Percentiles rank a stretch among this genome's conserved stretches.
Conservation (phyloP, 2,888 invertebrate genomes). For the Embidobia sp. region DNA sequence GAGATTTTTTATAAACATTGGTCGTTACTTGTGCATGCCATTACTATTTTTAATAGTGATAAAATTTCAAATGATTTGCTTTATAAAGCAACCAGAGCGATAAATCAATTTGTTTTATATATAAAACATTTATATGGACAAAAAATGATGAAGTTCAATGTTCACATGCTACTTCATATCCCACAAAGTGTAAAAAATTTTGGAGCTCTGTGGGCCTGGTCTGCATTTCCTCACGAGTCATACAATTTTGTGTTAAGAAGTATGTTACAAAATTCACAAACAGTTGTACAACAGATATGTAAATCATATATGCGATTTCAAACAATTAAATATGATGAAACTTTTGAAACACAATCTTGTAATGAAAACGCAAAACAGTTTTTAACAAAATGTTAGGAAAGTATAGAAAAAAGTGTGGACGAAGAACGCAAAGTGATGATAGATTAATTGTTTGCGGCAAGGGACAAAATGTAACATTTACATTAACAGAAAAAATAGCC, state of each 20-base stretch:
- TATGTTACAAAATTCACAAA: slow-evolving; percentile 33
- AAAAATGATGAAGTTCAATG: slow-evolving; percentile 49
- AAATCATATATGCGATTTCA: slow-evolving; percentile 37
- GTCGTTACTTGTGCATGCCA: slow-evolving; percentile 33
- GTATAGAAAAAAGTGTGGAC: too few relatives aligned
- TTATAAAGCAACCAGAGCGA: slow-evolving; percentile 19
- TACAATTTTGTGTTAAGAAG: slow-evolving; percentile 36
- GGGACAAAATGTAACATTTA: too few relatives aligned
- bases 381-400: too few relatives aligned
- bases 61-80: slow-evolving; percentile 21
- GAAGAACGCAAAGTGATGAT: too few relatives aligned
- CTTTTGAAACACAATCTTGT: too few relatives aligned
- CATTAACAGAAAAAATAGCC: too few relatives aligned
- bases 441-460: too few relatives aligned
- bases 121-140: slow-evolving; percentile 42
- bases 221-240: slow-evolving; percentile 48
- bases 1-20: slow-evolving; percentile 50
- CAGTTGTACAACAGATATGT: slow-evolving; percentile 40
- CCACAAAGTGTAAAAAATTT: slow-evolving; percentile 35
- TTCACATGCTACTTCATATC: slow-evolving; percentile 50
- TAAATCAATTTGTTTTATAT: too few relatives aligned
- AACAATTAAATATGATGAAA: slow-evolving; percentile 24
- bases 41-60: slow-evolving; percentile 35
- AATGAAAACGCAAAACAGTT: too few relatives aligned
- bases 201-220: slow-evolving; percentile 60